These are phyloP conservation scores for Chaetodon trifascialis DNA, from an alignment of 2,113 vertebrate genomes.

Conservation along the genomic window DNA sequence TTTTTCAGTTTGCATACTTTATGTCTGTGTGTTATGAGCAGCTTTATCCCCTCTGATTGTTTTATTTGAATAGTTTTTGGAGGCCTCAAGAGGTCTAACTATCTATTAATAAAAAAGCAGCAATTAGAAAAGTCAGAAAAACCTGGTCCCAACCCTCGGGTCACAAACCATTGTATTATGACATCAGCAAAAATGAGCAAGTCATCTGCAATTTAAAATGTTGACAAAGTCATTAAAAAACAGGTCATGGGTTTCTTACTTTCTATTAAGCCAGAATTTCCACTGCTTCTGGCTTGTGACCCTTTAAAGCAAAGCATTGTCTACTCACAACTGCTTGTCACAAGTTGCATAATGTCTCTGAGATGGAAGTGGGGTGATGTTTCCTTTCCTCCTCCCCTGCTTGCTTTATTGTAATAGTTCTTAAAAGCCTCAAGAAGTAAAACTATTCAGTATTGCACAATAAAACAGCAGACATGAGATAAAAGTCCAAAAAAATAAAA, in stretches of 20 bases:
- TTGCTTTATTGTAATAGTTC: background rate
- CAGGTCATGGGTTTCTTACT: background rate
- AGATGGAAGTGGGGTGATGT: background rate
- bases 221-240: background rate
- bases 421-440: background rate
- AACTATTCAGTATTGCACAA: too few species aligned
- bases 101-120: too few species aligned
- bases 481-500: background rate
- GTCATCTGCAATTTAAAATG: slow-evolving; percentile 2
- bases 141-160: background rate
- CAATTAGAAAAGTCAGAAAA: too few species aligned
- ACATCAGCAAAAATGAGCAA: background rate
- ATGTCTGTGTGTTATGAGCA: too few species aligned
- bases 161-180: background rate
- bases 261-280: slow-evolving; percentile 2
- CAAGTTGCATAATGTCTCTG: background rate
- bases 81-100: too few species aligned
- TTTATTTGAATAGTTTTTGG: too few species aligned
- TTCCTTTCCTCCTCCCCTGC: background rate
- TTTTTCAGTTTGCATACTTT: too few species aligned
- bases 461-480: background rate
- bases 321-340: background rate
- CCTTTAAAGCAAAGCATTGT: slow-evolving; percentile 1
- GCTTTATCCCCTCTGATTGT: too few species aligned
- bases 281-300: background rate